Percentiles rank a stretch among this genome's conserved stretches.
Conservation (phyloP, 92 coral and sea anemone genomes). For the Nematostella vectensis region DNA sequence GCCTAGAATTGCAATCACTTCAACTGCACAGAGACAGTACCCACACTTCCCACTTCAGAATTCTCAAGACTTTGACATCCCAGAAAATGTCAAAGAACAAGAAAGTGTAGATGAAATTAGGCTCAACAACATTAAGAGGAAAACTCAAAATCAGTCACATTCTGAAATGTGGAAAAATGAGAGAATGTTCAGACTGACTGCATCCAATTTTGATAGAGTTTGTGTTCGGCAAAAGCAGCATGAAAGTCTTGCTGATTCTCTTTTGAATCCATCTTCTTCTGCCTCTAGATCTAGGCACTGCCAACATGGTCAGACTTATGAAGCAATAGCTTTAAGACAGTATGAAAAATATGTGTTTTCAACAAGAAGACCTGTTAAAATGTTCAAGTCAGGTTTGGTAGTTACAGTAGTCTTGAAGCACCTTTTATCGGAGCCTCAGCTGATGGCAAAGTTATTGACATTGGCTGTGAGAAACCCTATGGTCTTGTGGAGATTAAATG, state of each 20-base stretch:
- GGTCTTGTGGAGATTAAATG: slow-evolving; percentile 30
- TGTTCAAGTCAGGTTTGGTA: slow-evolving; percentile 20
- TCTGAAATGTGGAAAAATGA: slow-evolving; percentile 14
- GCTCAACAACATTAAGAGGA: neutral
- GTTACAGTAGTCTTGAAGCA: slow-evolving; percentile 2
- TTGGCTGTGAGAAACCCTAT: neutral
- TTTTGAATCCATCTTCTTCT: neutral
- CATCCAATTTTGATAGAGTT: slow-evolving; percentile 16
- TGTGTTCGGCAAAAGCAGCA: slow-evolving; percentile 9
- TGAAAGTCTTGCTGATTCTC: neutral
- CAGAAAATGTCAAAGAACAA: too few species aligned
- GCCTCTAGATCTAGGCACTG: neutral
- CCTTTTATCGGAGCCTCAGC: slow-evolving; percentile 24
- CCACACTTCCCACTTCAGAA: neutral
- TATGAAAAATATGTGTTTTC: slow-evolving; percentile 11
- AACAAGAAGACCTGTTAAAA: slow-evolving; percentile 12
- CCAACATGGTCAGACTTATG: slow-evolving; percentile 12
- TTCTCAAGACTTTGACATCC: too few species aligned
- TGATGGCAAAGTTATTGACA: slow-evolving; percentile 27
- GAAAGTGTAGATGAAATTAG: neutral
- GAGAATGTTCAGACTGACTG: slow-evolving; percentile 17
- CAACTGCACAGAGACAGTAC: neutral
- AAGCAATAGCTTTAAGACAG: slow-evolving; percentile 16
- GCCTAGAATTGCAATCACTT: neutral
- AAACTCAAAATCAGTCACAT: neutral